Evolutionary conservation across 2,113 vertebrate species (phyloP), one percentile per base, ranked within the genome.

Genomic region (Syngnathus scovelli): DNA sequence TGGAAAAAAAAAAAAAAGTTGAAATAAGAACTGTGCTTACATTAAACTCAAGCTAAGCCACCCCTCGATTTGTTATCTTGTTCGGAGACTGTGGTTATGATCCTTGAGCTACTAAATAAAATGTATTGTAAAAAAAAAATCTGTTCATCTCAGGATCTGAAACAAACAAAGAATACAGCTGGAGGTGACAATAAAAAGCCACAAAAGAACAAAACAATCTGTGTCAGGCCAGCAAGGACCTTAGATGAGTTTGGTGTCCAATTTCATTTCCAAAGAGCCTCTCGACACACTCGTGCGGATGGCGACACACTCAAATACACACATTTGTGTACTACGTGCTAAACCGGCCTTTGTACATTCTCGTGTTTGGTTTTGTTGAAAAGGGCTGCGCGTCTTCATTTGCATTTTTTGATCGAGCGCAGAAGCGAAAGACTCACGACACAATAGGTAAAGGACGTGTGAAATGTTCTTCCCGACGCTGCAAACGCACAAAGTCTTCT

Each of bases 201-300:
- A 72, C 75, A 64, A 70, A 63, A 74, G 66, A 79, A 46, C 46
- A 59, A 70, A 73, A 73, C 66, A 78, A 76, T 74, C 64, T 70
- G 67, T 71, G 65, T 52, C 43, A 19, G 61, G 71, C 70, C 66
- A 80, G 79, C 39, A 71, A 64, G 73, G 77, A 74, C 74, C 60
- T 56, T 6, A 15, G 55, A 64, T 74, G 55, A 76, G 74, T 79
- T 65, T 5, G 10, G 77, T 77, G 72, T 84, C 70, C 67, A 66
- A 37, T 84, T 83, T 78, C 69, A 78, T 81, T 73, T 71, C 61
- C 60, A 68, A 46, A 64, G 23, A 60, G 71, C 60, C 76, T 70
- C 7, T 1, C 48, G 72, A 76, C 71, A 67, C 7, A 27, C 27
- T 27, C 27, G 27, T 27, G 27, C 27, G 27, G 27, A 2, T 27